These are phyloP conservation scores for Biston betularia DNA, from an alignment of 2,888 invertebrate species.

Conservation along the genomic window DNA sequence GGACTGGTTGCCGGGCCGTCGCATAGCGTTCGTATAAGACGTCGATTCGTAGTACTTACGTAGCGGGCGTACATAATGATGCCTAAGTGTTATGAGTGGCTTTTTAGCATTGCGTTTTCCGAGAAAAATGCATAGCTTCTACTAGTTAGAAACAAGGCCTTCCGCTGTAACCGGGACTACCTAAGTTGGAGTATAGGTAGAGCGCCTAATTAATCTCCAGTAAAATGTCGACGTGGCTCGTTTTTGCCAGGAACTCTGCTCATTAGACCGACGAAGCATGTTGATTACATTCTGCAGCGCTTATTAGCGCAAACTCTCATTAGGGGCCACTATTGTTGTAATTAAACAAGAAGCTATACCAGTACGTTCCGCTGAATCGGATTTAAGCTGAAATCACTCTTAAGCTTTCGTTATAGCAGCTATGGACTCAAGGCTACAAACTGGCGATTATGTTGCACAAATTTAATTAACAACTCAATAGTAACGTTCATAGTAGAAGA, in stretches of 20 bases:
- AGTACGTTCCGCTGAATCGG: slow-evolving; percentile 56
- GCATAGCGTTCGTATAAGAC: slow-evolving; percentile 45
- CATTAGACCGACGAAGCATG: slow-evolving; percentile 85
- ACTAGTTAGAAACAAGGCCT: slow-evolving; percentile 67
- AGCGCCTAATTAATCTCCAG: slow-evolving; percentile 83
- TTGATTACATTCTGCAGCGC: slow-evolving; percentile 86
- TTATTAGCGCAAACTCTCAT: slow-evolving; percentile 86
- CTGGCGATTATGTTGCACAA: slow-evolving; percentile 70
- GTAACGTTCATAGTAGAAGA: slow-evolving; percentile 64
- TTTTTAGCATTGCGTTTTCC: slow-evolving; percentile 57
- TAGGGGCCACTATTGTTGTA: slow-evolving; percentile 86
- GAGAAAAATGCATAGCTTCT: slow-evolving; percentile 64
- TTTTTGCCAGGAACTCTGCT: slow-evolving; percentile 84
- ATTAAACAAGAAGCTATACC: slow-evolving; percentile 82
- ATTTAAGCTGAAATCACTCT: slow-evolving; percentile 61
- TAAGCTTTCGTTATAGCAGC: slow-evolving; percentile 58
- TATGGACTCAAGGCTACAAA: slow-evolving; percentile 41
- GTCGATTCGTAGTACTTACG: slow-evolving; percentile 48
- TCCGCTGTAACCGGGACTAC: slow-evolving; percentile 61
- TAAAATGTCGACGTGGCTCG: slow-evolving; percentile 81
- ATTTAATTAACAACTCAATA: slow-evolving; percentile 85
- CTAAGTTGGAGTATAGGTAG: slow-evolving; percentile 71
- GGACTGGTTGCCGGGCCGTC: slow-evolving; percentile 47
- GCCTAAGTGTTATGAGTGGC: slow-evolving; percentile 48
- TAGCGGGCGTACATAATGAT: slow-evolving; percentile 42